phyloP scores from a whole-genome alignment of 1,140 invertebrate species.

The Phymorhynchus buccinoides region DNA sequence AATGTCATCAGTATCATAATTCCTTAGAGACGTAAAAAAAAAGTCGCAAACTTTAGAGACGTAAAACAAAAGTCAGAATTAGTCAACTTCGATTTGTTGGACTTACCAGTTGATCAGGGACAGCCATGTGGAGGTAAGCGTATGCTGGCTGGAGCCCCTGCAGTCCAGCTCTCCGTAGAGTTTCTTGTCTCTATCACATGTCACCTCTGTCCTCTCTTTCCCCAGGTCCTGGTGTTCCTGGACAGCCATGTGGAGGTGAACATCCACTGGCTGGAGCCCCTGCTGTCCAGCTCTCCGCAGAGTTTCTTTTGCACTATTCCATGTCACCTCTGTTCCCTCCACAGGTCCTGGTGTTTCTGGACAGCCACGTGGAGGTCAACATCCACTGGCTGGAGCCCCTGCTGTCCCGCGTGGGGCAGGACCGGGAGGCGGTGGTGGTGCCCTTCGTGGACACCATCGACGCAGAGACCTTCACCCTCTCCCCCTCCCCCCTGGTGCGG shows the following conservation, averaged over 20 bases:
- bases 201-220: constrained; percentile 4
- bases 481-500: constrained; percentile 44
- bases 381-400: constrained; percentile 95
- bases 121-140: constrained; percentile 95
- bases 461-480: constrained; percentile 83
- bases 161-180: too few species aligned
- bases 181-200: too few species aligned
- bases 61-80: too few species aligned
- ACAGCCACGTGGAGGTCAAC: constrained; percentile 97
- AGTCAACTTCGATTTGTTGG: too few species aligned
- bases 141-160: constrained; percentile 94
- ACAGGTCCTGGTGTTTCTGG: constrained; percentile 95
- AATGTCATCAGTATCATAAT: too few species aligned
- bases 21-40: too few species aligned
- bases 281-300: constrained; percentile 90
- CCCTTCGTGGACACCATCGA: constrained; percentile 97
- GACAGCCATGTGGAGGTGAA: constrained; percentile 98
- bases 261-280: constrained; percentile 93
- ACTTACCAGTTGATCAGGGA: constrained; percentile 97
- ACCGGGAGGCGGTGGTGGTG: constrained; percentile 86
- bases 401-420: constrained; percentile 89
- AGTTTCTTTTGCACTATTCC: too few species aligned
- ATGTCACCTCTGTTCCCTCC: constrained; percentile 16
- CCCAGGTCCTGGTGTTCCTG: constrained; percentile 93
- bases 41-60: too few species aligned